Percentiles rank a stretch among this genome's conserved stretches.
Conservation (phyloP, 2,113 vertebrate genomes). For the Tetrao urogallus region DNA sequence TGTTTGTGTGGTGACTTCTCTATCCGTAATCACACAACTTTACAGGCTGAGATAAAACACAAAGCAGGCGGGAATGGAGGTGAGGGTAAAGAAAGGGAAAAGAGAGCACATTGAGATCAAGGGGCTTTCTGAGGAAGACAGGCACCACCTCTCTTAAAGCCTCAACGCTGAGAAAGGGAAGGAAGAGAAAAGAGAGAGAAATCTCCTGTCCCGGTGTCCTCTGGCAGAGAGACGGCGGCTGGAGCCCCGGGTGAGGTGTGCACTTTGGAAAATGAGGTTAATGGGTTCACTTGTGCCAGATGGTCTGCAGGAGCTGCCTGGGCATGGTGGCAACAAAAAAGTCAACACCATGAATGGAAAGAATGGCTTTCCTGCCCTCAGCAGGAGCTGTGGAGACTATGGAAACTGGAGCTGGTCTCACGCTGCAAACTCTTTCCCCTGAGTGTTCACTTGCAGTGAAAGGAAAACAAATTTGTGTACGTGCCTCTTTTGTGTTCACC, state of each 20-base stretch:
- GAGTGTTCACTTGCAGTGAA: conserved; percentile 12
- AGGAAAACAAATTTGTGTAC: conserved; percentile 66
- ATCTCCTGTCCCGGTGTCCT: conserved; percentile 1
- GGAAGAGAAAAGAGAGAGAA: conserved; percentile 28
- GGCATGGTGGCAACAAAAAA: conserved; percentile 6
- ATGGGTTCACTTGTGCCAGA: conserved; percentile 30
- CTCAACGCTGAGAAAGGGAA: conserved; percentile 10
- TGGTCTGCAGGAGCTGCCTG: not conserved
- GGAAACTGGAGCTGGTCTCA: conserved; percentile 53
- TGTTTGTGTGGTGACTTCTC: conserved; percentile 77
- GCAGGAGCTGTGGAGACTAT: conserved; percentile 35
- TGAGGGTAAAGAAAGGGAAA: not conserved
- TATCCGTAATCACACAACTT: conserved; percentile 67
- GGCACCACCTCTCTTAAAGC: conserved; percentile 8
- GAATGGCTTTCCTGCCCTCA: conserved; percentile 41
- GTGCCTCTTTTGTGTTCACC: conserved; percentile 1
- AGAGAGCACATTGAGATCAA: conserved; percentile 29
- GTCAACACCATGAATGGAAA: not conserved
- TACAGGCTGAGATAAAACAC: conserved; percentile 68
- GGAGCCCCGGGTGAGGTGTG: conserved; percentile 34
- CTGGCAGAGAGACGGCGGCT: not conserved
- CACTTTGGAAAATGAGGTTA: conserved; percentile 47
- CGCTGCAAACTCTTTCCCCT: not conserved
- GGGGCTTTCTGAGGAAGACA: not conserved
- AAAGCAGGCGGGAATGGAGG: not conserved